Base-by-base conservation (phyloP, 2,113 vertebrate genomes). In the Ammodytes dubius region DNA sequence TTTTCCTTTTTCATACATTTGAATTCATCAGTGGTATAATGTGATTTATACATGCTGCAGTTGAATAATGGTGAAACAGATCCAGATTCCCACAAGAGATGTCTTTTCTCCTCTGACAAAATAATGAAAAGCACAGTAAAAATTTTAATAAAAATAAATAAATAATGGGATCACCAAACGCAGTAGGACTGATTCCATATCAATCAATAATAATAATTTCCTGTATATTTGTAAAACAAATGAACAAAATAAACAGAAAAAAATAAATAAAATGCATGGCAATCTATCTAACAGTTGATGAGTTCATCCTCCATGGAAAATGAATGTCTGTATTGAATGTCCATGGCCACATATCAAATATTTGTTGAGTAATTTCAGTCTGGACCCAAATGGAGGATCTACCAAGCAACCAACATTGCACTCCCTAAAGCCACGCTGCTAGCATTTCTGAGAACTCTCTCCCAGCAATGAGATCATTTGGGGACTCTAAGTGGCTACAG, bases 1-100 rank as follows among this genome's bases (percentile, higher is more conserved):
- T 92, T 86, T 86, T 45, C 57, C 27, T 27, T 42, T 86, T 78
- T 80, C 60, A 84, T 73, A 82, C 66, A 83, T 86, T 70, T 70
- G 14, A 58, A 77, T 79, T 75, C 42, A 61, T 27, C 60, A 78
- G 84, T 70, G 77, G 79, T 43, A 59, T 61, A 56, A 56, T 35
- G 27, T 35, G 64, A 70, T 71, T 42, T 15, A 12, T 8, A 27
- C 49, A 56, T 77, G 69, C 37, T 43, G 68, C 46, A 43, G 61
- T 54, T 74, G 66, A 67, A 67, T 56, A 61, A 59, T 61, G 37
- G 13, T 52, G 70, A 73, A 65, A 46, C 19, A 46, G 37, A 72
- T 72, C 47, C 50, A 67, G 58, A 84, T 64, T 53, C 47, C 8
- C 17, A 39, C 43, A 40, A 37, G 43, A 56, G 49, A 47, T 46